phyloP scores from a whole-genome alignment of 2,888 invertebrate genomes.

The Psylliodes chrysocephalus region DNA sequence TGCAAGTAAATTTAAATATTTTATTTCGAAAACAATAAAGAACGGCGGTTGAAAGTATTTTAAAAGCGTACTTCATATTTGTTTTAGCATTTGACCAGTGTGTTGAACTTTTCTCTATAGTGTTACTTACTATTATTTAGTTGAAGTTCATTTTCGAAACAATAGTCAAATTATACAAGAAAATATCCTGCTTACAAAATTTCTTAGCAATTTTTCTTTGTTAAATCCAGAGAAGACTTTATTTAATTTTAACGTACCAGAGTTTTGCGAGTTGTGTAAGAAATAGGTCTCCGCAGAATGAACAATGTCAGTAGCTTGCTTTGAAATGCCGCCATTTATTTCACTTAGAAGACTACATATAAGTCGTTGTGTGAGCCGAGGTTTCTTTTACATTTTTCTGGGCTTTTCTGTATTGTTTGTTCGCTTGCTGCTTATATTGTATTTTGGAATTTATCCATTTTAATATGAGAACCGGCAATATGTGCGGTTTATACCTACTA shows the following conservation, averaged over 20 bases:
- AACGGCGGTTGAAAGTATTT: too few species aligned
- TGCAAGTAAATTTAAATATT: too few species aligned
- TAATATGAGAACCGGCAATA: not conserved
- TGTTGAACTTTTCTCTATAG: too few species aligned
- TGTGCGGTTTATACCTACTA: not conserved
- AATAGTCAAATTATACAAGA: too few species aligned
- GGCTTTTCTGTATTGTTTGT: constrained; percentile 1
- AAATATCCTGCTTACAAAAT: too few species aligned
- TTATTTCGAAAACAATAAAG: too few species aligned
- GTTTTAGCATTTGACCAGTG: too few species aligned
- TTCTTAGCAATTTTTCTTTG: constrained; percentile 1
- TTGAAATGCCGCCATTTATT: constrained; percentile 11
- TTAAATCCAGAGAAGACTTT: constrained; percentile 5
- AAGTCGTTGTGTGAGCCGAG: not conserved
- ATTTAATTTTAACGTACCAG: not conserved
- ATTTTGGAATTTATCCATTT: not conserved
- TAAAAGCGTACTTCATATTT: too few species aligned
- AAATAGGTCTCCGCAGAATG: not conserved
- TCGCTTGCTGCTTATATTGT: not conserved
- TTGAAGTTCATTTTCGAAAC: too few species aligned
- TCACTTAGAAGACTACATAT: not conserved
- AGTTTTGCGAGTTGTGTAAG: not conserved
- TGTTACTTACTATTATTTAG: too few species aligned
- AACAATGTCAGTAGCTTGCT: constrained; percentile 7
- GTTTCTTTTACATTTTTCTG: not conserved